Conservation (phyloP, 2,888 invertebrate species). For the Lacanobia wlatinum region DNA sequence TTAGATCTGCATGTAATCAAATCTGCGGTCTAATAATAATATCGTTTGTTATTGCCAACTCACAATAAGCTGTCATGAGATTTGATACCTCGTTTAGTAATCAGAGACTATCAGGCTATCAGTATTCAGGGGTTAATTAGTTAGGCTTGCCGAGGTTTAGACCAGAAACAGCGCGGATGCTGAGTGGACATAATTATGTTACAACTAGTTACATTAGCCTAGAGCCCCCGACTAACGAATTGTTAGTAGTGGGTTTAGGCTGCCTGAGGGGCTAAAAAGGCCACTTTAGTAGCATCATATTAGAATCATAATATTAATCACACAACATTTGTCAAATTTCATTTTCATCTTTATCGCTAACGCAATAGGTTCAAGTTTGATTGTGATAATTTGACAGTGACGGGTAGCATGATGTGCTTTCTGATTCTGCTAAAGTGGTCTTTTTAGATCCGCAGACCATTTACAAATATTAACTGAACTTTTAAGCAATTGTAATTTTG, state of each 20-base stretch:
- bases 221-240: background rate
- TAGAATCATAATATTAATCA: too few relatives aligned
- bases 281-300: too few relatives aligned
- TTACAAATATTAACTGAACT: too few relatives aligned
- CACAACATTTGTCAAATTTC: too few relatives aligned
- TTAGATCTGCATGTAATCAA: background rate
- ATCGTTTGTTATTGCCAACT: background rate
- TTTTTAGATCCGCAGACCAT: too few relatives aligned
- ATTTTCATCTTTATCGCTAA: too few relatives aligned
- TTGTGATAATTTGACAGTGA: too few relatives aligned
- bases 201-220: background rate
- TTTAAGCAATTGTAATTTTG: too few relatives aligned
- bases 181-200: background rate
- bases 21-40: background rate
- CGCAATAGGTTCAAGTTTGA: too few relatives aligned
- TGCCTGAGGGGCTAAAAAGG: too few relatives aligned
- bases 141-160: background rate
- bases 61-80: background rate
- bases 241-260: background rate
- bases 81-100: background rate
- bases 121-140: conserved; percentile 17
- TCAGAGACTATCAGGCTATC: background rate
- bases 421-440: too few relatives aligned
- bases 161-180: background rate
- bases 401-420: too few relatives aligned